A percentile compares a stretch with the other conserved stretches of the same genome.
Conservation (phyloP, 2,888 invertebrate genomes). For the Agriopis marginaria region DNA sequence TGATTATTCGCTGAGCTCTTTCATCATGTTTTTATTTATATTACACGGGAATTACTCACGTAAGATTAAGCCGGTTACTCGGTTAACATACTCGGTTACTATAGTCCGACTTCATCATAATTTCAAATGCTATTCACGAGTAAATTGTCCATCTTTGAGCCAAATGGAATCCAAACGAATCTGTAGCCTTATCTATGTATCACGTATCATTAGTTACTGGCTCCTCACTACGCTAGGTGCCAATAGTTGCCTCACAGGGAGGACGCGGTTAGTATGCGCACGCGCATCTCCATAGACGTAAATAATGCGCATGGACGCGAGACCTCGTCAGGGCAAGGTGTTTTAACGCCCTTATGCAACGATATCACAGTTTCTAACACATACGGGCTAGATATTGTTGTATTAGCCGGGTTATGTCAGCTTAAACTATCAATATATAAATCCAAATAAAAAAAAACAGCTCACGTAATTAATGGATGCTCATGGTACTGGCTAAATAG, state of each 20-base stretch:
- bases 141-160: conserved; percentile 1
- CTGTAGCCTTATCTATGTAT: conserved; percentile 12
- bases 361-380: background rate
- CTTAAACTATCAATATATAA: too few species aligned
- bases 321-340: conserved; percentile 53
- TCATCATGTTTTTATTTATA: too few species aligned
- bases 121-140: background rate
- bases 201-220: conserved; percentile 34
- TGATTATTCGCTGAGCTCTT: background rate
- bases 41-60: too few species aligned
- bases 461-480: too few species aligned
- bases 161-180: conserved; percentile 14
- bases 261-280: conserved; percentile 71
- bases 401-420: background rate
- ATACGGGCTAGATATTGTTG: background rate
- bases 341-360: conserved; percentile 40
- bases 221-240: conserved; percentile 43
- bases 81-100: too few species aligned
- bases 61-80: too few species aligned
- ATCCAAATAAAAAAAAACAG: too few species aligned
- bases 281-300: conserved; percentile 40
- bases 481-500: too few species aligned
- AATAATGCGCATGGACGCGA: conserved; percentile 45
- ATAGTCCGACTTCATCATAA: too few species aligned
- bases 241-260: conserved; percentile 64